phyloP scores from a whole-genome alignment of 2,797 vertebrate species.

The Anguilla obscura region DNA sequence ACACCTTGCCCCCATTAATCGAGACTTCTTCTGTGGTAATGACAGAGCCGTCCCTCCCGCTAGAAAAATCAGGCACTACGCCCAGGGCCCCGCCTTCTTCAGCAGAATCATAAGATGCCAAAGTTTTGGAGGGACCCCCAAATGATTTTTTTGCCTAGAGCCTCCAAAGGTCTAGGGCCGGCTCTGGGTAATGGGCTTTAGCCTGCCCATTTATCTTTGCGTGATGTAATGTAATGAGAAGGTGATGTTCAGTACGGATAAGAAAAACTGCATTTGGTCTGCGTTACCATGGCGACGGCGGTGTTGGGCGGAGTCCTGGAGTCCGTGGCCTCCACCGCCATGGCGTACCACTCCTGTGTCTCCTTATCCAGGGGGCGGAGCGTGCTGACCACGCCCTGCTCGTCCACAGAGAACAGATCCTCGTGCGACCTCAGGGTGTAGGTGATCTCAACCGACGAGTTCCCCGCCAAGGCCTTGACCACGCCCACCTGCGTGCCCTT shows the following conservation, averaged over 20 bases:
- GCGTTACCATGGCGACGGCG: constrained; percentile 65
- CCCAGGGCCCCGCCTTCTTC: too few species aligned
- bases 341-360: constrained; percentile 61
- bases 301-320: constrained; percentile 64
- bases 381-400: constrained; percentile 61
- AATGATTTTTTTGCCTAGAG: too few species aligned
- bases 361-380: constrained; percentile 65
- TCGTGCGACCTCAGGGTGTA: constrained; percentile 66
- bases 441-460: constrained; percentile 40
- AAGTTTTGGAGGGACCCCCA: too few species aligned
- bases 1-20: background rate
- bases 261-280: too few species aligned
- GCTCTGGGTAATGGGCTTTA: background rate
- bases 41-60: too few species aligned
- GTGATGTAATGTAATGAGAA: background rate
- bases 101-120: too few species aligned
- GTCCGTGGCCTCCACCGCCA: constrained; percentile 72
- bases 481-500: constrained; percentile 55
- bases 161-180: too few species aligned
- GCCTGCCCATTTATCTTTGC: too few species aligned
- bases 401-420: constrained; percentile 65
- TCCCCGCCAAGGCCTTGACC: constrained; percentile 64
- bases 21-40: background rate
- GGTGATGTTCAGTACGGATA: too few species aligned
- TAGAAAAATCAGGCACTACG: too few species aligned